These are phyloP conservation scores for Lepidocolaptes lacrymiger DNA, from an alignment of 2,797 vertebrate species.

Conservation along the genomic window DNA sequence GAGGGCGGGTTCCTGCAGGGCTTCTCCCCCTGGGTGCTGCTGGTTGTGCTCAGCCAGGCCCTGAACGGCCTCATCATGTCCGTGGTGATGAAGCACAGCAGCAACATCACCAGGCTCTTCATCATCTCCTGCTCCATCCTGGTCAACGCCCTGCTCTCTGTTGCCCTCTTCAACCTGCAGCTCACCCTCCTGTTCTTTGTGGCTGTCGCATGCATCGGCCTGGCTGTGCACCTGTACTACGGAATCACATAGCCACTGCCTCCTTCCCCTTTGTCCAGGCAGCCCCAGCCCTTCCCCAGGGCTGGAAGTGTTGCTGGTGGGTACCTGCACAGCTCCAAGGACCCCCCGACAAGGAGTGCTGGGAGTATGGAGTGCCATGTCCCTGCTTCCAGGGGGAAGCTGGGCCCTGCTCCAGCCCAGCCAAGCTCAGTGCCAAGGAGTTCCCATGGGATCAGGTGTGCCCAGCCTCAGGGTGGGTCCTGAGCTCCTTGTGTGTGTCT, in stretches of 20 bases:
- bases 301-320: neutral
- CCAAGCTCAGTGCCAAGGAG: accelerated
- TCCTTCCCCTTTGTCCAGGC: accelerated
- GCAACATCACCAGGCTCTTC: constrained; percentile 92
- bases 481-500: accelerated
- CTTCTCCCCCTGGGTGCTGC: constrained; percentile 83
- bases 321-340: neutral
- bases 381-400: neutral
- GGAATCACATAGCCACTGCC: constrained; percentile 42
- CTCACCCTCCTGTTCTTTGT: constrained; percentile 87
- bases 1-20: constrained; percentile 84
- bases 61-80: constrained; percentile 94
- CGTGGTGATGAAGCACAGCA: constrained; percentile 92
- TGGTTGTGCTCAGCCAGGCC: constrained; percentile 87
- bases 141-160: constrained; percentile 88
- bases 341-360: accelerated
- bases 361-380: neutral
- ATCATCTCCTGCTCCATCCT: constrained; percentile 93
- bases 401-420: neutral
- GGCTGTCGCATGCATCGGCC: constrained; percentile 80
- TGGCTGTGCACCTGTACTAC: constrained; percentile 91
- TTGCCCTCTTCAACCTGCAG: constrained; percentile 85
- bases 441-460: accelerated
- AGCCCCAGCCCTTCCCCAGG: neutral
- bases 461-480: neutral